Evolutionary conservation across 2,113 vertebrate species (phyloP).

Genomic region (Burhinus oedicnemus): DNA sequence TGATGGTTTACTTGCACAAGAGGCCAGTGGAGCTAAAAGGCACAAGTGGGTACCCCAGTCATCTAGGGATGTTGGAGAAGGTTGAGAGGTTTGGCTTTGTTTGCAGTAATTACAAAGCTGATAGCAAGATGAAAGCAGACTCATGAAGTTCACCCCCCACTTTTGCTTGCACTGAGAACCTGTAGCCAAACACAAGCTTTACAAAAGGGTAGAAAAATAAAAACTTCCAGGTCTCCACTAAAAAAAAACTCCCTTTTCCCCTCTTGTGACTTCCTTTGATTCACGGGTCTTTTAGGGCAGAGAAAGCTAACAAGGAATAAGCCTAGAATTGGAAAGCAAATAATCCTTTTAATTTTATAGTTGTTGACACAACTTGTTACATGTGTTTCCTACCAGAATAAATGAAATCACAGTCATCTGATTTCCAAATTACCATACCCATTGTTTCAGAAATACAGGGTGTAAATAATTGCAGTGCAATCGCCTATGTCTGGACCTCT

Average conservation of each 20-base stretch:
- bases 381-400: constrained; percentile 82
- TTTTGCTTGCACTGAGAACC: not conserved
- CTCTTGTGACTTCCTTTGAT: not conserved
- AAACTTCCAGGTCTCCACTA: not conserved
- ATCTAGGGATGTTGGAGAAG: not conserved
- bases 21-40: not conserved
- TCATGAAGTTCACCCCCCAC: fast-evolving
- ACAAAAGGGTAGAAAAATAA: not conserved
- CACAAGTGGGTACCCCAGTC: not conserved
- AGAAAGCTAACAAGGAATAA: constrained; percentile 36
- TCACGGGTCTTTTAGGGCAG: not conserved
- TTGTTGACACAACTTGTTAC: constrained; percentile 81
- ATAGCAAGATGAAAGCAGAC: not conserved
- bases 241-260: not conserved
- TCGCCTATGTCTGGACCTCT: constrained; percentile 78
- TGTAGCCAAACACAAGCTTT: not conserved
- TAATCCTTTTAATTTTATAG: constrained; percentile 75
- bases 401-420: constrained; percentile 77
- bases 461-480: constrained; percentile 82
- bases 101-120: not conserved
- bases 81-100: not conserved
- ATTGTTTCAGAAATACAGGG: constrained; percentile 83
- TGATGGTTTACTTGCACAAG: not conserved
- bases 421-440: constrained; percentile 81
- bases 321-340: constrained; percentile 32